phyloP scores from a whole-genome alignment of 2,797 vertebrate species.

The Eulemur mongoz region DNA sequence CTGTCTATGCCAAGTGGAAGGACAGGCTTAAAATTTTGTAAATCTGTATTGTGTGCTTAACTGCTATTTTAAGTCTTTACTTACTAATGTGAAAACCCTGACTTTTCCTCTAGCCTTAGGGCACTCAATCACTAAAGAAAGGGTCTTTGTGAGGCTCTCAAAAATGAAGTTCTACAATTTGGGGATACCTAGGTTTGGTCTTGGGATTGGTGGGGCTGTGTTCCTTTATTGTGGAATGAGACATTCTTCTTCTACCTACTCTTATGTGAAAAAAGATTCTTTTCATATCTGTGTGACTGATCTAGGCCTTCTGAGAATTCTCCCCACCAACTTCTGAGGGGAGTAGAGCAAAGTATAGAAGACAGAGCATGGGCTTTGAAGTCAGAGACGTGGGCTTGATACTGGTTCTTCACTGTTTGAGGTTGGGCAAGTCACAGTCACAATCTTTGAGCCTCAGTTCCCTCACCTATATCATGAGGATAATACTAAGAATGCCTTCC shows the following conservation, averaged over 20 bases:
- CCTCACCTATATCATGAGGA: not conserved
- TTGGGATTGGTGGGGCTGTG: not conserved
- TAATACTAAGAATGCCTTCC: not conserved
- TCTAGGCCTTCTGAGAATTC: slow-evolving; percentile 57
- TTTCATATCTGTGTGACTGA: slow-evolving; percentile 44
- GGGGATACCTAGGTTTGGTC: not conserved
- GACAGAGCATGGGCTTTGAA: not conserved
- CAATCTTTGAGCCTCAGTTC: not conserved
- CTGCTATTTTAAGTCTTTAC: not conserved
- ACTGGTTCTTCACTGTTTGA: not conserved
- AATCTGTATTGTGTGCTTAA: not conserved
- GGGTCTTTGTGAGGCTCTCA: not conserved
- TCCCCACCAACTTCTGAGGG: slow-evolving; percentile 13
- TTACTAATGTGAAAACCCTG: not conserved
- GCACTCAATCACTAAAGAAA: not conserved
- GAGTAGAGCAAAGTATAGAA: not conserved
- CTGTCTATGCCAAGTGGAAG: not conserved
- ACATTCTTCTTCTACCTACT: not conserved
- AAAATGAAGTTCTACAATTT: not conserved
- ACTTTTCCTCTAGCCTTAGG: not conserved
- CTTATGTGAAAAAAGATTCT: slow-evolving; percentile 19
- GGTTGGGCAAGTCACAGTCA: not conserved
- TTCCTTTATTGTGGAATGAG: not conserved
- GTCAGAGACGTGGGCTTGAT: not conserved
- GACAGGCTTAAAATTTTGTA: not conserved